These are phyloP conservation scores for Epizoanthus illoricatus DNA, from an alignment of 92 coral and sea anemone genomes.

Conservation along the genomic window DNA sequence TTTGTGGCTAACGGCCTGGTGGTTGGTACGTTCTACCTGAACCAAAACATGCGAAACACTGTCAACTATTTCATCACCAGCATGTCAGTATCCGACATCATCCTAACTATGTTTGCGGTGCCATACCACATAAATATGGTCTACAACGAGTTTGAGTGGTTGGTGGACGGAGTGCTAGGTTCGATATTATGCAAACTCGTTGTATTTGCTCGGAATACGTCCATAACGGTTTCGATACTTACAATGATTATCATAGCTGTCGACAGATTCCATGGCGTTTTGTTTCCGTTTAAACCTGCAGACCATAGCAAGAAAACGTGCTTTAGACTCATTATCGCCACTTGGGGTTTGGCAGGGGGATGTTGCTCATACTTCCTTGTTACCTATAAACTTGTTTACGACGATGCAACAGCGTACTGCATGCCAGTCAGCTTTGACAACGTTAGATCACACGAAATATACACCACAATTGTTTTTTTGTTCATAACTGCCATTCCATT, in stretches of 20 bases:
- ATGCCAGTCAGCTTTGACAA: neutral
- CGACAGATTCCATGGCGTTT: slow-evolving; percentile 3
- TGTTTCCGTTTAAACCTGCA: slow-evolving; percentile 1
- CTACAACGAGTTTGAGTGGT: neutral
- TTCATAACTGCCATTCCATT: slow-evolving; percentile 17
- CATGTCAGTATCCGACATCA: slow-evolving; percentile 13
- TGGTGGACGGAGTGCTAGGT: neutral
- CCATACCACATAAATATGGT: neutral
- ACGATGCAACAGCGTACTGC: neutral
- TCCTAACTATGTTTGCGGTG: neutral
- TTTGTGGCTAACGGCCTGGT: neutral
- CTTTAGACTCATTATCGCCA: neutral
- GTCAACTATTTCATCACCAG: slow-evolving; percentile 14
- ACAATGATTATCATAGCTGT: neutral
- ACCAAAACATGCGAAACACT: slow-evolving; percentile 13
- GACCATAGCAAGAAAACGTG: neutral
- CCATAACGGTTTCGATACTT: neutral
- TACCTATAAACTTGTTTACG: neutral
- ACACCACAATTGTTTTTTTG: neutral
- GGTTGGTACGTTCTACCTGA: neutral
- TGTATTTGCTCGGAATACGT: neutral
- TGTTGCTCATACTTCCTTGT: neutral
- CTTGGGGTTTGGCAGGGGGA: neutral
- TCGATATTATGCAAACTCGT: neutral
- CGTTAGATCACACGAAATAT: neutral